Conservation (phyloP, 2,888 invertebrate species). For the Oscheius myriophilus region DNA sequence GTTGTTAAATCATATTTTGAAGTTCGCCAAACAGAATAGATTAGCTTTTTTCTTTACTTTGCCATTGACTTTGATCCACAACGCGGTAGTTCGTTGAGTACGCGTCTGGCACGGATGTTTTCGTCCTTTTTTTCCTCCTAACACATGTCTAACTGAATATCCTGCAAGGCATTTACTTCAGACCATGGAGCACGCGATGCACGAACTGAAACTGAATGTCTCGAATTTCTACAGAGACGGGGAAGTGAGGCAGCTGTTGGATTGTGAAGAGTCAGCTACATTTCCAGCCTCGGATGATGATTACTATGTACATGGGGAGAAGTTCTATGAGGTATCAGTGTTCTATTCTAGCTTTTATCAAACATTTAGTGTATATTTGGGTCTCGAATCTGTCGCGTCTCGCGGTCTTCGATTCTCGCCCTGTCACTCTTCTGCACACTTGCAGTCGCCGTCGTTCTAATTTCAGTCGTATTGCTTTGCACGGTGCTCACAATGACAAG, state of each 20-base stretch:
- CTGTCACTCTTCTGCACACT: constrained; percentile 43
- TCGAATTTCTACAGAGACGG: constrained; percentile 38
- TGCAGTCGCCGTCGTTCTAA: constrained; percentile 43
- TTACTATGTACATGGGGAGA: constrained; percentile 33
- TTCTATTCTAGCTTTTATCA: background rate
- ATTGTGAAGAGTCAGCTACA: constrained; percentile 41
- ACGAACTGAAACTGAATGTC: constrained; percentile 45
- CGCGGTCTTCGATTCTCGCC: constrained; percentile 43
- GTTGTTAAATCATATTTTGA: no score
- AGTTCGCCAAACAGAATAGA: no score
- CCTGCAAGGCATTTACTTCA: background rate
- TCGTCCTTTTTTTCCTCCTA: no score
- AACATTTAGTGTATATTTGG: constrained; percentile 40
- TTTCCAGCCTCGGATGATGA: constrained; percentile 29
- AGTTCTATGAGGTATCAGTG: constrained; percentile 41
- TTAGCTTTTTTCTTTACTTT: no score
- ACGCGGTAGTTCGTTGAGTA: no score
- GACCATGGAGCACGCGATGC: constrained; percentile 24
- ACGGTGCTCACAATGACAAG: constrained; percentile 43
- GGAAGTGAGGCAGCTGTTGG: constrained; percentile 37
- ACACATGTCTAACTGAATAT: no score
- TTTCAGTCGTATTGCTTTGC: constrained; percentile 46
- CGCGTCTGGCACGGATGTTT: no score
- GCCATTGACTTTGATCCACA: no score
- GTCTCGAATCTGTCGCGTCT: constrained; percentile 35